These are phyloP conservation scores for Brachionus sp. DNA, from an alignment of 1,140 invertebrate genomes.

Conservation along the genomic window DNA sequence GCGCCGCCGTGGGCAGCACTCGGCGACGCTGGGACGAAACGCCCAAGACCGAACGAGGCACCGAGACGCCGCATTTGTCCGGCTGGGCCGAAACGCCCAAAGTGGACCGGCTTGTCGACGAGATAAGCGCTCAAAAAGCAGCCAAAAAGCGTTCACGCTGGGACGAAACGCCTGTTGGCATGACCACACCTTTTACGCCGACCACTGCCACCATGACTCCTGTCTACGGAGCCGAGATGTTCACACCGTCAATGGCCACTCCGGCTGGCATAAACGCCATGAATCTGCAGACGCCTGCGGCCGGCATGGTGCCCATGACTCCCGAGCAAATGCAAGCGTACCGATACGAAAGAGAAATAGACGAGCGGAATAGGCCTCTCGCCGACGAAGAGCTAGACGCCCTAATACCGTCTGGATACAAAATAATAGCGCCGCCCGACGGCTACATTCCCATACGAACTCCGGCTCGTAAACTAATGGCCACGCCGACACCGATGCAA, in stretches of 20 bases:
- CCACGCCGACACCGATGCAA: constrained; percentile 88
- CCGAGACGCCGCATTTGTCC: constrained; percentile 84
- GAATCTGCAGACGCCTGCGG: constrained; percentile 93
- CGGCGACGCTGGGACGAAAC: constrained; percentile 99
- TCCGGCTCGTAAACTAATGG: constrained; percentile 89
- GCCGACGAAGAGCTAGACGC: constrained; percentile 94
- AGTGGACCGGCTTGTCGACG: constrained; percentile 72
- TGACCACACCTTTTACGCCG: constrained; percentile 60
- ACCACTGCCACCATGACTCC: constrained; percentile 59
- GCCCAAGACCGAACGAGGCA: constrained; percentile 84
- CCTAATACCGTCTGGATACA: constrained; percentile 95
- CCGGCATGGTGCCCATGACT: constrained; percentile 90
- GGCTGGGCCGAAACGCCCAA: constrained; percentile 93
- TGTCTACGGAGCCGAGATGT: constrained; percentile 56
- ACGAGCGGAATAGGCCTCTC: constrained; percentile 90
- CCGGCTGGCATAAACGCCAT: constrained; percentile 94
- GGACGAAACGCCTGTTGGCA: constrained; percentile 66
- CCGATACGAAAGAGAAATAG: constrained; percentile 97
- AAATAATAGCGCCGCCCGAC: constrained; percentile 86
- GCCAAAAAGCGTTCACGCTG: constrained; percentile 81
- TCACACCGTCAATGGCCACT: constrained; percentile 64
- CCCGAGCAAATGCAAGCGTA: constrained; percentile 97
- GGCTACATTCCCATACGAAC: constrained; percentile 95
- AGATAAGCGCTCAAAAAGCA: constrained; percentile 52
- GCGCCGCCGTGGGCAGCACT: constrained; percentile 67